A percentile compares a stretch with the other conserved stretches of the same genome.
Conservation (phyloP, 2,888 invertebrate species). For the Dyspetes luteomarginatus region DNA sequence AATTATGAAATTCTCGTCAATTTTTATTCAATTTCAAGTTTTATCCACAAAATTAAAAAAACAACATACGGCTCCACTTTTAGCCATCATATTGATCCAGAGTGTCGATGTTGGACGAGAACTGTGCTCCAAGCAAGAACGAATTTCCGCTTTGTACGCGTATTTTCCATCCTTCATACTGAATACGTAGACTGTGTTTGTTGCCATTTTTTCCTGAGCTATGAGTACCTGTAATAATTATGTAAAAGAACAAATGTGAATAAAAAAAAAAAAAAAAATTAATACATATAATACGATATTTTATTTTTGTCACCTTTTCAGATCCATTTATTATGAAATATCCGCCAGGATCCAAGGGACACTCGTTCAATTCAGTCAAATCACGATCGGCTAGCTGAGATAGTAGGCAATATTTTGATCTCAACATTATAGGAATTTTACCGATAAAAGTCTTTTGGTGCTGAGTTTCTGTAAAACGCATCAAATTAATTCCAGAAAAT, state of each 20-base stretch:
- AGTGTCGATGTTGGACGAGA: constrained; percentile 98
- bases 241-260: neutral
- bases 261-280: constrained; percentile 14
- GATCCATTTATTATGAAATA: constrained; percentile 99
- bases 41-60: neutral
- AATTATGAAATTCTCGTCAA: constrained; percentile 42
- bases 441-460: constrained; percentile 88
- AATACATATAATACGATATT: neutral
- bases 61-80: constrained; percentile 91
- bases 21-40: constrained; percentile 6
- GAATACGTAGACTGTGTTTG: constrained; percentile 99
- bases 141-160: constrained; percentile 98
- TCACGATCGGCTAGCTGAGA: constrained; percentile 98
- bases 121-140: constrained; percentile 96
- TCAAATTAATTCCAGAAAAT: too few relatives aligned
- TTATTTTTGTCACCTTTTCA: constrained; percentile 88
- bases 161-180: constrained; percentile 99
- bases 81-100: constrained; percentile 99
- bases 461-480: constrained; percentile 84
- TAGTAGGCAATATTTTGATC: constrained; percentile 98
- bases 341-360: constrained; percentile 99
- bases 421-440: constrained; percentile 99
- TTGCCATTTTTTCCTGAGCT: constrained; percentile 99
- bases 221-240: constrained; percentile 88
- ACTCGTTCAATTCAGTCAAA: constrained; percentile 99